Evolutionary conservation across 2,113 vertebrate genomes (phyloP), one percentile per base, ranked within the genome.

Genomic region (Sprattus sprattus): DNA sequence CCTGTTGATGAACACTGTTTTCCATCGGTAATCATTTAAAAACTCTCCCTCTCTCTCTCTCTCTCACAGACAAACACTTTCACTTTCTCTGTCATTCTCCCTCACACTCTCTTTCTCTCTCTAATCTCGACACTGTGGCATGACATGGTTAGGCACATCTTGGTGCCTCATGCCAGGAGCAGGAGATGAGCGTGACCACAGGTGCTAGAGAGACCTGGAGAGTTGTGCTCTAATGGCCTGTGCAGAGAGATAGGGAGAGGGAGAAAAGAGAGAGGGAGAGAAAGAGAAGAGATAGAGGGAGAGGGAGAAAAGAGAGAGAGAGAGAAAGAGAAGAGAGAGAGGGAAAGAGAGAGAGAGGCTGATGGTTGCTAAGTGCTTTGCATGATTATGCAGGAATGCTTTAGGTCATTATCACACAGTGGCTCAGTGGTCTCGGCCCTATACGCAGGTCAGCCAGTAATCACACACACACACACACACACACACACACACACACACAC

Each of bases 1-100:
- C 86, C 84, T 89, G 87, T 71, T 93, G 92, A 93, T 86, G 91
- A 89, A 84, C 87, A 86, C 13, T 86, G 81, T 88, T 57, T 82
- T 82, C 54, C 54, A 46, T 15, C 57, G 75, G 67, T 20, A 67
- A 84, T 85, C 82, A 81, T 45, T 75, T 75, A 18, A 10, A 39
- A 46, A 50, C n/a, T 22, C 47, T 5, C 80, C 57, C 32, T 11
- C 13, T 54, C 45, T 49, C 28, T 4, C 67, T 57, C 7, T 75
- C 47, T 15, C 25, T 1, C 20, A 39, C 39, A 39, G 39, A 0
- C 44, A 85, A 47, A 49, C 86, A 84, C 39, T 39, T 39, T 82
- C 6, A n/a, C 60, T 52, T 20, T 13, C 45, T 49, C 7, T 16
- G 22, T 39, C 7, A 2, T 52, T 81, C 6, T 81, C 45, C 13